Evolutionary conservation across 2,797 vertebrate genomes (phyloP).

Genomic region (Babyrousa celebensis): DNA sequence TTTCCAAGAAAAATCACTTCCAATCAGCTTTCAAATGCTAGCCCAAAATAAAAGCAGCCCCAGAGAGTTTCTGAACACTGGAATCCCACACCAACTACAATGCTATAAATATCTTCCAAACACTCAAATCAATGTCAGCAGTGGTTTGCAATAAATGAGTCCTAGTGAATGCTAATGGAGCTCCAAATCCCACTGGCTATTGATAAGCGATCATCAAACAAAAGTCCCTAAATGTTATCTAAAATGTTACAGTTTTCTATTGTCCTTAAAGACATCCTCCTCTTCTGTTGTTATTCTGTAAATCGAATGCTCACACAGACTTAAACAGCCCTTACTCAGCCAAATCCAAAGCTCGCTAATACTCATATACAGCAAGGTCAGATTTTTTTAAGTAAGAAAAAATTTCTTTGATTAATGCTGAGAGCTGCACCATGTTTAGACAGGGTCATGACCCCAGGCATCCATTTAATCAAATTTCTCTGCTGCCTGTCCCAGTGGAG

Average conservation of each 20-base stretch:
- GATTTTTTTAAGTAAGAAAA: constrained; percentile 87
- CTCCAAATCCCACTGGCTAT: constrained; percentile 62
- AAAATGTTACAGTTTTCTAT: constrained; percentile 72
- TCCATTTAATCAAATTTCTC: constrained; percentile 96
- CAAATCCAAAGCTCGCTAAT: constrained; percentile 89
- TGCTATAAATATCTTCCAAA: constrained; percentile 74
- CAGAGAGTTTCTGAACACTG: constrained; percentile 72
- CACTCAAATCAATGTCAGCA: constrained; percentile 62
- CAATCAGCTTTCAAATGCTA: constrained; percentile 54
- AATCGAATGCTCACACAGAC: constrained; percentile 75
- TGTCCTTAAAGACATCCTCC: constrained; percentile 80
- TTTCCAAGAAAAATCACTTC: constrained; percentile 68
- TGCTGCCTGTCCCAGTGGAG: constrained; percentile 93
- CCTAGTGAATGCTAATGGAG: constrained; percentile 74
- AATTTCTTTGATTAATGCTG: constrained; percentile 95
- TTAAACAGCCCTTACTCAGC: constrained; percentile 68
- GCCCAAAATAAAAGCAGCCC: constrained; percentile 45
- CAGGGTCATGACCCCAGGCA: constrained; percentile 94
- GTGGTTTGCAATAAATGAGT: constrained; percentile 69
- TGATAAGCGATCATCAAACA: constrained; percentile 72
- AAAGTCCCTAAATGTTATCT: constrained; percentile 76
- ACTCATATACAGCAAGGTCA: constrained; percentile 92
- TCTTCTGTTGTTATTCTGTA: constrained; percentile 75
- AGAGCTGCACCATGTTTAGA: constrained; percentile 94
- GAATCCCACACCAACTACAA: not conserved